Conservation (phyloP, 2,888 invertebrate species). For the Miltochrista miniata region DNA sequence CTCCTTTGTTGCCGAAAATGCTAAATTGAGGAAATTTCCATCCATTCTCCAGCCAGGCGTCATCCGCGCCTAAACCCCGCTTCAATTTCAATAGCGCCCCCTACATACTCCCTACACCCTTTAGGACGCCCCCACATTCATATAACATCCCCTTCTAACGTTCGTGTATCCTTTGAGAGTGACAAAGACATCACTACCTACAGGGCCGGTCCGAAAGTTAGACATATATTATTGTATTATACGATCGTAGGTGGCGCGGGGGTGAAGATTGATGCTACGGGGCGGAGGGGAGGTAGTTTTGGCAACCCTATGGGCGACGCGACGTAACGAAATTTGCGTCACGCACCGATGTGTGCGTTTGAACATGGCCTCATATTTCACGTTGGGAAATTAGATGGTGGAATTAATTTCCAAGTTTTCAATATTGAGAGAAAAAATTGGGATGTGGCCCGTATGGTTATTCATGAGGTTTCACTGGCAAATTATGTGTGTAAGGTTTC, state of each 20-base stretch:
- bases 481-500: conserved; percentile 67
- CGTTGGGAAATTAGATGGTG: conserved; percentile 74
- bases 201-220: conserved; percentile 83
- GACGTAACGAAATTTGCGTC: conserved; percentile 79
- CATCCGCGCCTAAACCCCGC: conserved; percentile 83
- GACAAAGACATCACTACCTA: conserved; percentile 65
- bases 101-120: conserved; percentile 81
- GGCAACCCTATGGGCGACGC: conserved; percentile 75
- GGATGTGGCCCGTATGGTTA: conserved; percentile 44
- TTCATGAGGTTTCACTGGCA: conserved; percentile 50
- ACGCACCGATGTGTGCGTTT: conserved; percentile 68
- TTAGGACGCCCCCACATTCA: conserved; percentile 77
- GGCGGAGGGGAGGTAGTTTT: conserved; percentile 70
- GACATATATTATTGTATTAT: conserved; percentile 84
- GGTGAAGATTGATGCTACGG: conserved; percentile 80
- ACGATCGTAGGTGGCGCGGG: conserved; percentile 80
- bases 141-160: conserved; percentile 49
- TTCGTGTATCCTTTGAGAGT: conserved; percentile 27
- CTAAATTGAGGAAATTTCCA: conserved; percentile 84
- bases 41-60: conserved; percentile 83
- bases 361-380: conserved; percentile 75
- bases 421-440: conserved; percentile 73
- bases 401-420: conserved; percentile 82
- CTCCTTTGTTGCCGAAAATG: conserved; percentile 82
- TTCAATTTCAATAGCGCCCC: conserved; percentile 83